Base-by-base conservation (phyloP, 2,797 vertebrate genomes). In the Rousettus madagascariensis region DNA sequence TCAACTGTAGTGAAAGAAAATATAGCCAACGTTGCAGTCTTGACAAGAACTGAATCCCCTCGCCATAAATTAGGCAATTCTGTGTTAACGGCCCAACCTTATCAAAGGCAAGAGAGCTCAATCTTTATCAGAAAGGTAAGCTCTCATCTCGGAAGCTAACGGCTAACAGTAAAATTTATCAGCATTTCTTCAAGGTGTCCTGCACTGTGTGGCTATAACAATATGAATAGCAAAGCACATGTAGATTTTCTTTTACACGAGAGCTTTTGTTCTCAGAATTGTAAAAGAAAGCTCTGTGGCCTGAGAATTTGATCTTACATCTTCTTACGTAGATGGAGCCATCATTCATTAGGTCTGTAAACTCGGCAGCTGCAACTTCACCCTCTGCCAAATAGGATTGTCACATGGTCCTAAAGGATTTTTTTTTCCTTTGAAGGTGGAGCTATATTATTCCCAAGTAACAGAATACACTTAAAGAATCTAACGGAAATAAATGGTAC, bases 391-490 rank as follows among this genome's bases (percentile, higher is more conserved):
- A 94, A 63, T n/a, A 75, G 7, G 83, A 69, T 9, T 78, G 9
- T 79, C 93, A 89, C 38, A 1, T 61, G 24, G 43, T 90, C 59
- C 74, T 85, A 30, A 83, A 49, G 79, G 55, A 57, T 71, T 72
- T 5, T 36, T 63, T 2, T 93, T 3, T 88, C 80, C 86, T 97
- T 94, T 96, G 74, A 95, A 91, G 46, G 15, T 46, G 43, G 36
- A 95, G 59, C 57, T 97, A 46, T 94, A 91, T 94, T 28, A 94
- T 95, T 97, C 96, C 90, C 82, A 96, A 96, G 77, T 95, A 94
- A 88, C 95, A 84, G 92, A 78, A 91, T 84, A 91, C 93, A 91
- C 5, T 93, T 74, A 38, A 69, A 95, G 30, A 61, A 88, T 92
- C 86, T 86, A 96, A 86, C 24, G 26, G 43, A 98, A 72, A 71